These are phyloP conservation scores for Eurois occulta DNA, from an alignment of 2,888 invertebrate species.

Conservation along the genomic window DNA sequence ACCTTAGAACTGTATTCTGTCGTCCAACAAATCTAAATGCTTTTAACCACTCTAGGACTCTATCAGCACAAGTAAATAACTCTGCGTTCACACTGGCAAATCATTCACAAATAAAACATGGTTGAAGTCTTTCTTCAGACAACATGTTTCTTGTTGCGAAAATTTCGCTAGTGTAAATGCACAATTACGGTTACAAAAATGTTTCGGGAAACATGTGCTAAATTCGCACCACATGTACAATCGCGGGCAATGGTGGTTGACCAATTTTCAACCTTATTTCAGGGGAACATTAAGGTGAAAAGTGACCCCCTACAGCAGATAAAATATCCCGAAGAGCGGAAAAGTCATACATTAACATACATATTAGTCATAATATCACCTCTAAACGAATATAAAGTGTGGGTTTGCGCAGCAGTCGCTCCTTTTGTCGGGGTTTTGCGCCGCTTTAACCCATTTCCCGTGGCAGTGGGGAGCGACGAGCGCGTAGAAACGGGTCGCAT, in stretches of 20 bases:
- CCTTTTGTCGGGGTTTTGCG: slow-evolving; percentile 77
- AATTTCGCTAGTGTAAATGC: not conserved
- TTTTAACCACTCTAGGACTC: slow-evolving; percentile 4
- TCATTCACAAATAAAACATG: not conserved
- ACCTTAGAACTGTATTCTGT: not conserved
- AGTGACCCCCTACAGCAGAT: not conserved
- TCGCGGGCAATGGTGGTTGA: not conserved
- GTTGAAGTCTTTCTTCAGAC: not conserved
- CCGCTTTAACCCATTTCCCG: slow-evolving; percentile 95
- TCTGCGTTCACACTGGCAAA: not conserved
- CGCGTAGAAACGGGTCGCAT: slow-evolving; percentile 95
- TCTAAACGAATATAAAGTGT: slow-evolving; percentile 88
- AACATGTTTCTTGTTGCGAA: not conserved
- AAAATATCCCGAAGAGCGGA: slow-evolving; percentile 23
- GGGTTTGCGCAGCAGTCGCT: slow-evolving; percentile 84
- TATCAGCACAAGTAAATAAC: not conserved
- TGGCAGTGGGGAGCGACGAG: slow-evolving; percentile 96
- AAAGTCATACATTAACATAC: slow-evolving; percentile 26
- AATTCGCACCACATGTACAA: not conserved
- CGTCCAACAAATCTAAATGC: slow-evolving; percentile 22
- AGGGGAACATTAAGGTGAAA: not conserved
- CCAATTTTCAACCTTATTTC: slow-evolving; percentile 6
- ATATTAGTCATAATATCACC: slow-evolving; percentile 20
- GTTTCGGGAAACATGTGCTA: not conserved
- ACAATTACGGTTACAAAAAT: not conserved